These are phyloP conservation scores for Corythornis madagascariensis DNA, from an alignment of 2,113 vertebrate species.

Conservation along the genomic window DNA sequence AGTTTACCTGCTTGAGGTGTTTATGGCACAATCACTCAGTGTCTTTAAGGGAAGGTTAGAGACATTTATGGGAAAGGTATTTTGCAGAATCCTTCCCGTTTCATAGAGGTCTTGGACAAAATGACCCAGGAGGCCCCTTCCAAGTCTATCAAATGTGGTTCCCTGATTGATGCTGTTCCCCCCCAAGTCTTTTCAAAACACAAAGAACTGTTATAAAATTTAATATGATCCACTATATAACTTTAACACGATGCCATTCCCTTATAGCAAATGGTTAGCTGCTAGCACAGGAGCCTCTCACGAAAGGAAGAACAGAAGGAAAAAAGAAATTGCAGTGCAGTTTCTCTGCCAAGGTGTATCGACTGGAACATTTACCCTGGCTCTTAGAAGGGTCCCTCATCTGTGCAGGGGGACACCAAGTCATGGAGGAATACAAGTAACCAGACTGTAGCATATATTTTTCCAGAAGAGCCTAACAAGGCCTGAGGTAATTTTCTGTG, in stretches of 20 bases:
- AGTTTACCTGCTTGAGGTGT: slow-evolving; percentile 47
- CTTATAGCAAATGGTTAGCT: slow-evolving; percentile 38
- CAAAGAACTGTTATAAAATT: slow-evolving; percentile 64
- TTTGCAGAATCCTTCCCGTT: slow-evolving; percentile 56
- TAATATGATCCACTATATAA: slow-evolving; percentile 66
- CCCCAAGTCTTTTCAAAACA: slow-evolving; percentile 60
- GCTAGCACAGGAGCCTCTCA: not conserved
- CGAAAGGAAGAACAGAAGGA: not conserved
- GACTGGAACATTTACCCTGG: not conserved
- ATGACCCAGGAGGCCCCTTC: slow-evolving; percentile 67
- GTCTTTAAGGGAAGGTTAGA: slow-evolving; percentile 67
- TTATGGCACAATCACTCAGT: slow-evolving; percentile 64
- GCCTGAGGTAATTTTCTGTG: not conserved
- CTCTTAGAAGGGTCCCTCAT: not conserved
- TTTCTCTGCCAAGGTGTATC: not conserved
- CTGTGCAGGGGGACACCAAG: not conserved
- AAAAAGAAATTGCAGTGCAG: not conserved
- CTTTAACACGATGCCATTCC: slow-evolving; percentile 58
- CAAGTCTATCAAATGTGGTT: slow-evolving; percentile 43
- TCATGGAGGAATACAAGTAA: not conserved
- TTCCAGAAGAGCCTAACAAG: not conserved
- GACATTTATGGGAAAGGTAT: slow-evolving; percentile 61
- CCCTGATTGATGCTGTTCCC: slow-evolving; percentile 52
- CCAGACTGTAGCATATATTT: not conserved
- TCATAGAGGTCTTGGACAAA: slow-evolving; percentile 63